Percentiles rank a stretch among this genome's conserved stretches.
phyloP scores from a whole-genome alignment of 2,797 vertebrate genomes.

The Pangasius sanitwongsei region DNA sequence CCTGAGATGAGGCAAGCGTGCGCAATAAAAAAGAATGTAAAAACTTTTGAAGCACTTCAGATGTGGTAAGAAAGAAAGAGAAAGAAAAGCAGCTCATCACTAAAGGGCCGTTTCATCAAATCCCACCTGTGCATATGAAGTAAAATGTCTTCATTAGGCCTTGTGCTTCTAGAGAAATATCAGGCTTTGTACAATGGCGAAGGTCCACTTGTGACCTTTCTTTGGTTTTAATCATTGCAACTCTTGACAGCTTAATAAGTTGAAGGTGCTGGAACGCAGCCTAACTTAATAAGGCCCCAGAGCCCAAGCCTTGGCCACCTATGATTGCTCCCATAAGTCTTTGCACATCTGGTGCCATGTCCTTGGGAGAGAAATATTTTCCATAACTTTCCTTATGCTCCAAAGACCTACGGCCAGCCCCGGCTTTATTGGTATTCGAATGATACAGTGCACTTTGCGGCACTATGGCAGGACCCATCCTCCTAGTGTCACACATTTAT shows the following conservation, averaged over 20 bases:
- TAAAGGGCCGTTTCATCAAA: conserved; percentile 85
- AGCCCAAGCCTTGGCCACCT: conserved; percentile 92
- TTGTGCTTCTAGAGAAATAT: conserved; percentile 88
- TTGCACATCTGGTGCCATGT: conserved; percentile 93
- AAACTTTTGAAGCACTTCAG: conserved; percentile 60
- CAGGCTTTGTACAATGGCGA: conserved; percentile 87
- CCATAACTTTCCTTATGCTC: conserved; percentile 91
- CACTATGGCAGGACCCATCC: conserved; percentile 65
- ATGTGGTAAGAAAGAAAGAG: conserved; percentile 55
- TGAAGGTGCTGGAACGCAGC: conserved; percentile 96
- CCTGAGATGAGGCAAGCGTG: conserved; percentile 55
- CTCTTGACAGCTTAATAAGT: conserved; percentile 98
- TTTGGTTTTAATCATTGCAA: conserved; percentile 99
- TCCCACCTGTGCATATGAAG: conserved; percentile 79
- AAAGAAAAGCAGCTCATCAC: conserved; percentile 72
- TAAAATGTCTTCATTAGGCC: conserved; percentile 90
- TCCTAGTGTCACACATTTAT: conserved; percentile 66
- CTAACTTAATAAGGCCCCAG: conserved; percentile 97
- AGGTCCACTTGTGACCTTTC: conserved; percentile 94
- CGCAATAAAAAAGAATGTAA: conserved; percentile 34
- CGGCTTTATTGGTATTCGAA: conserved; percentile 84
- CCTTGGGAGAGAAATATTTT: conserved; percentile 96
- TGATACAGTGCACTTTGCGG: conserved; percentile 81
- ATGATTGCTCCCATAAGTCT: conserved; percentile 99
- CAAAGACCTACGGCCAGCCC: conserved; percentile 74